A percentile compares a stretch with the other conserved stretches of the same genome.
These are phyloP conservation scores for Amniataba percoides DNA, from an alignment of 2,797 vertebrate genomes.

Conservation along the genomic window DNA sequence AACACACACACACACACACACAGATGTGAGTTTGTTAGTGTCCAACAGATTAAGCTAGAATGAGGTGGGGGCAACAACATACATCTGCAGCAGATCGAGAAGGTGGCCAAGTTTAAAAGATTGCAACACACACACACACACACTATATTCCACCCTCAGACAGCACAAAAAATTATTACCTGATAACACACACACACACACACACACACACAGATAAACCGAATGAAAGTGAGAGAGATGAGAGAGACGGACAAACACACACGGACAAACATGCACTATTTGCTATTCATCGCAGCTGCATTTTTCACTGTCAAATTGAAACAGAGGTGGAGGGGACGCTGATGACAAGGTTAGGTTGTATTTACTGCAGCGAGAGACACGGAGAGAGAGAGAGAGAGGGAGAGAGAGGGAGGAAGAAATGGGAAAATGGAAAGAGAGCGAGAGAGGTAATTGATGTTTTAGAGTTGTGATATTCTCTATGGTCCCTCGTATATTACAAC, in stretches of 20 bases:
- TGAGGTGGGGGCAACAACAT: background rate
- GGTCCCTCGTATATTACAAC: conserved; percentile 77
- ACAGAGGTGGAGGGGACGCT: conserved; percentile 50
- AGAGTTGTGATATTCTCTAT: conserved; percentile 75
- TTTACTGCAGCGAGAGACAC: conserved; percentile 60
- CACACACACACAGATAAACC: conserved; percentile 26
- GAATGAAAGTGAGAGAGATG: conserved; percentile 32
- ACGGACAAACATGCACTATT: conserved; percentile 25
- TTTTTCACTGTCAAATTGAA: conserved; percentile 72
- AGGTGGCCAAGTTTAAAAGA: conserved; percentile 40
- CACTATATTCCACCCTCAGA: conserved; percentile 7
- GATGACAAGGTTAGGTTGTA: conserved; percentile 73
- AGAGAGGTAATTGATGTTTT: conserved; percentile 76
- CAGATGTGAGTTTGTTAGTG: background rate
- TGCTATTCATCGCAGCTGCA: conserved; percentile 51
- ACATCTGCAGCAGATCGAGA: conserved; percentile 33
- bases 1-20: conserved; percentile 18
- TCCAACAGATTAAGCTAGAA: conserved; percentile 20
- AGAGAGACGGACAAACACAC: conserved; percentile 37
- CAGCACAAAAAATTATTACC: conserved; percentile 26
- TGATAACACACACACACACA: conserved; percentile 22
- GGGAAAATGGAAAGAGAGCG: background rate
- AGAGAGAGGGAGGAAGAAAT: conserved; percentile 15
- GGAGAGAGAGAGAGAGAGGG: conserved; percentile 5
- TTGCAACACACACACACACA: conserved; percentile 9